Evolutionary conservation across 2,797 vertebrate species (phyloP).

Genomic region (Melanotaenia boesemani): DNA sequence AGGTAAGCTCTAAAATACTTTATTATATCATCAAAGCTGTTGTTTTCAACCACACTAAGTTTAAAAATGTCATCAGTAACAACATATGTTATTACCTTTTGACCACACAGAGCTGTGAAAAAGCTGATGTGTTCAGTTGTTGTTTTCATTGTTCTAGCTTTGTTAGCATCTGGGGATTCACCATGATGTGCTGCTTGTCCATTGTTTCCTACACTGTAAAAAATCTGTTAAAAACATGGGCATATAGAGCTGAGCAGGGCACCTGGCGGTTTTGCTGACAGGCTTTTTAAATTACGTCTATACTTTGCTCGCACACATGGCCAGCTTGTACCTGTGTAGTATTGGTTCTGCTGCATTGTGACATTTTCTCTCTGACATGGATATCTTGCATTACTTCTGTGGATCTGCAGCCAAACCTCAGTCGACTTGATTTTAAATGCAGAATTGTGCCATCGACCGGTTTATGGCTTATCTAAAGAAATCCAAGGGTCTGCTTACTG

Average conservation of each 20-base stretch:
- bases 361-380: not conserved
- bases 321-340: no score
- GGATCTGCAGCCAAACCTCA: not conserved
- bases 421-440: not conserved
- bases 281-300: not conserved
- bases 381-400: not conserved
- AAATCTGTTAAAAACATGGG: not conserved
- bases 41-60: not conserved
- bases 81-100: not conserved
- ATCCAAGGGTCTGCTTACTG: not conserved
- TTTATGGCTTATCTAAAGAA: not conserved
- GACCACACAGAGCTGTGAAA: not conserved
- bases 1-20: not conserved
- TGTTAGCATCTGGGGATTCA: not conserved
- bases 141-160: not conserved
- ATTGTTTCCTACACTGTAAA: not conserved
- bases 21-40: not conserved
- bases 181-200: no score
- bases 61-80: not conserved
- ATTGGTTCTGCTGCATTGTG: no score
- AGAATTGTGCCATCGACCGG: not conserved
- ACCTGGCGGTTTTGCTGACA: not conserved
- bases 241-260: not conserved
- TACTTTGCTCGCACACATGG: no score
- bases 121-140: not conserved